These are phyloP conservation scores for Bombus vancouverensis DNA, from an alignment of 1,140 invertebrate genomes.

Conservation along the genomic window DNA sequence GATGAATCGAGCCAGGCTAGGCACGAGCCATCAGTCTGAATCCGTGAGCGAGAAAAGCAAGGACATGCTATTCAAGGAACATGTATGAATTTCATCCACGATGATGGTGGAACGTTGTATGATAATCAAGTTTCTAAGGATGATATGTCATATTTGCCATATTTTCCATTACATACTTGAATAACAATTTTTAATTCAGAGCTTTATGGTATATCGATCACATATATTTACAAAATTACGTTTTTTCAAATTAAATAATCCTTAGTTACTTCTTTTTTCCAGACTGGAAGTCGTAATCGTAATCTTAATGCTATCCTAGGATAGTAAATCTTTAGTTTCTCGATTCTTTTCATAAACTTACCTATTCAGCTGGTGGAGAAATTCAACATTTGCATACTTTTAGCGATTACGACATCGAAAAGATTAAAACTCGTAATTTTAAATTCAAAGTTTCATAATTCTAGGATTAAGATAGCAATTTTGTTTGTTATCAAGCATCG, in stretches of 20 bases:
- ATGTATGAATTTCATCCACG: constrained; percentile 26
- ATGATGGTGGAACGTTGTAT: neutral
- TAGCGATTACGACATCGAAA: too few species aligned
- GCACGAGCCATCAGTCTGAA: neutral
- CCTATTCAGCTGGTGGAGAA: neutral
- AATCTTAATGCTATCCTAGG: too few species aligned
- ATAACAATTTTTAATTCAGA: neutral
- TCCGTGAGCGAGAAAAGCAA: neutral
- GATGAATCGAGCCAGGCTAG: constrained; percentile 7
- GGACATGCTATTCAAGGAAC: constrained; percentile 9
- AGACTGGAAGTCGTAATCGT: neutral
- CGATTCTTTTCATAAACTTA: neutral
- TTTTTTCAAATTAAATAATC: neutral
- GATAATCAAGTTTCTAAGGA: neutral
- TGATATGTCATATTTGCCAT: too few species aligned
- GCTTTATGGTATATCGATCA: too few species aligned
- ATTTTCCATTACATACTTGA: neutral
- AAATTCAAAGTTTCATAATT: neutral
- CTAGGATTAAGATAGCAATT: too few species aligned
- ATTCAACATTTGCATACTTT: neutral
- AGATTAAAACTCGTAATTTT: too few species aligned
- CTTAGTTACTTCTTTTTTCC: neutral
- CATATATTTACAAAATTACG: too few species aligned
- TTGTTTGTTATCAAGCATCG: neutral
- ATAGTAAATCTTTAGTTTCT: neutral